phyloP scores from a whole-genome alignment of 2,888 invertebrate species.

The Sphaerophoria rueppellii region DNA sequence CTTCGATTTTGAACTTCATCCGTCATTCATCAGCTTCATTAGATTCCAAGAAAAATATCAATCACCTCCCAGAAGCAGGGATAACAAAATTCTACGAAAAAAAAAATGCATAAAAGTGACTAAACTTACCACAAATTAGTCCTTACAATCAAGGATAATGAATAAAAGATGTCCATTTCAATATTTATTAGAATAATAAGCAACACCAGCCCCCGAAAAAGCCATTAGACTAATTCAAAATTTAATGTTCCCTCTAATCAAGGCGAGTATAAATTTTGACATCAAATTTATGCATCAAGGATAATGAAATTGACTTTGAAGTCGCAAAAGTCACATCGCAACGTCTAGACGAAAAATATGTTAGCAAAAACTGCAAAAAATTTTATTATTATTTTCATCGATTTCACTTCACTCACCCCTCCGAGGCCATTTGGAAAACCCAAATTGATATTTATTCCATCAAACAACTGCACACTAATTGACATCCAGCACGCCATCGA shows the following conservation, averaged over 20 bases:
- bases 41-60: no score
- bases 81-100: no score
- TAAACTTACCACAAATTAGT: neutral
- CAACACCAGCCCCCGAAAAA: neutral
- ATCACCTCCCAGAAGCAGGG: no score
- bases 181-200: neutral
- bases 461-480: slow-evolving; percentile 44
- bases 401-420: neutral
- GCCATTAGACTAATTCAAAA: slow-evolving; percentile 15
- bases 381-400: neutral
- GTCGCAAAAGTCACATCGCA: neutral
- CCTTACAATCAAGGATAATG: neutral
- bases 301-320: neutral
- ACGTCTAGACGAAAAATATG: slow-evolving; percentile 15
- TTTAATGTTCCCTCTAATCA: neutral
- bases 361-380: neutral
- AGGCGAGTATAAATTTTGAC: neutral
- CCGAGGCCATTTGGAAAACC: neutral
- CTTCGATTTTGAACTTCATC: no score
- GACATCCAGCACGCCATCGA: slow-evolving; percentile 57
- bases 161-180: slow-evolving; percentile 7
- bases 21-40: no score
- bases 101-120: neutral
- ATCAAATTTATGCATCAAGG: neutral
- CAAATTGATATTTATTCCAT: slow-evolving; percentile 3